phyloP scores from a whole-genome alignment of 2,797 vertebrate genomes.

The Coregonus sp. region DNA sequence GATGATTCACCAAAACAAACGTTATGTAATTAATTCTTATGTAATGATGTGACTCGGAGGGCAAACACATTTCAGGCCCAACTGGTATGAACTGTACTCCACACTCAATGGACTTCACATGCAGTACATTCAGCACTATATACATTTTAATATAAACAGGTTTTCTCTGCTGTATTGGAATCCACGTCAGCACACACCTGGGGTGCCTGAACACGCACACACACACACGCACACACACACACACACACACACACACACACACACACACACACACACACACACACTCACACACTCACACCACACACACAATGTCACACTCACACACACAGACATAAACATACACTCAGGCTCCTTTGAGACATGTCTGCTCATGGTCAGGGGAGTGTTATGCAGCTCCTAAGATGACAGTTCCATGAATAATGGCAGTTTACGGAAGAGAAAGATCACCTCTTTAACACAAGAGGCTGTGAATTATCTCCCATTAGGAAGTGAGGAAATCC shows the following conservation, averaged over 20 bases:
- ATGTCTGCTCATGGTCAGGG: slow-evolving; percentile 43
- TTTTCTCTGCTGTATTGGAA: background rate
- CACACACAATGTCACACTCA: slow-evolving; percentile 7
- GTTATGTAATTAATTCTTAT: background rate
- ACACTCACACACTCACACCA: too few relatives aligned
- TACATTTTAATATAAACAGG: background rate
- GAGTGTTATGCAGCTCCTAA: slow-evolving; percentile 39
- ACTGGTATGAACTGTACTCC: background rate
- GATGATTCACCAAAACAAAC: background rate
- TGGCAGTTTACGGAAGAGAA: slow-evolving; percentile 51
- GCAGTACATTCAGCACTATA: background rate
- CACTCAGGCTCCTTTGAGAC: slow-evolving; percentile 28
- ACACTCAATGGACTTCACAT: background rate
- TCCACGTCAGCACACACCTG: background rate
- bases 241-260: slow-evolving; percentile 4
- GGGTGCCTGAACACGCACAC: background rate
- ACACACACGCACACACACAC: background rate
- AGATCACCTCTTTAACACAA: slow-evolving; percentile 37
- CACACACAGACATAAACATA: slow-evolving; percentile 17
- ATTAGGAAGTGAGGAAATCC: slow-evolving; percentile 49
- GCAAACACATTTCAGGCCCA: background rate
- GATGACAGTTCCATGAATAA: slow-evolving; percentile 62
- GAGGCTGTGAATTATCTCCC: slow-evolving; percentile 53
- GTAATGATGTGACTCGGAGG: background rate
- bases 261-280: slow-evolving; percentile 11